A percentile compares a stretch with the other conserved stretches of the same genome.
Evolutionary conservation across 2,888 invertebrate genomes (phyloP).

Genomic region (Odontothrips loti): DNA sequence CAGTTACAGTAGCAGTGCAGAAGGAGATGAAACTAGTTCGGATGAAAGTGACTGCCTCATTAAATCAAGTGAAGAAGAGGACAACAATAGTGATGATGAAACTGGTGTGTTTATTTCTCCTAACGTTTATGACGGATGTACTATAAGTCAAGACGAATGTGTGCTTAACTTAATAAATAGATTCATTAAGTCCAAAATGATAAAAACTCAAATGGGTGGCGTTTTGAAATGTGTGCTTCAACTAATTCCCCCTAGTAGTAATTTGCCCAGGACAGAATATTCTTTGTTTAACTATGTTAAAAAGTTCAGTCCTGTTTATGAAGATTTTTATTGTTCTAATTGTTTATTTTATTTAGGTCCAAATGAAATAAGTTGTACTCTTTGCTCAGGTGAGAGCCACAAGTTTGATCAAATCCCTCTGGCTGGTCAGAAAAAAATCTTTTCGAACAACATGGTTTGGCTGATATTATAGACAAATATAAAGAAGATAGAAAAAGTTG

Average conservation of each 20-base stretch:
- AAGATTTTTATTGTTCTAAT: neutral
- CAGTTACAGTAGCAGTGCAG: too few relatives aligned
- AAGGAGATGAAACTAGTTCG: too few relatives aligned
- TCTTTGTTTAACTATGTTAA: neutral
- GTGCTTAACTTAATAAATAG: neutral
- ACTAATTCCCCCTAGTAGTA: neutral
- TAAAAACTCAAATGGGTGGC: neutral
- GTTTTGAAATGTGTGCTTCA: neutral
- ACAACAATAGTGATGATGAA: neutral
- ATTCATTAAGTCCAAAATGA: neutral
- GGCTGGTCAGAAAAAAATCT: neutral
- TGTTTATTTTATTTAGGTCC: neutral
- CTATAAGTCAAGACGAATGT: neutral
- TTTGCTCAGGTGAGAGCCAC: neutral
- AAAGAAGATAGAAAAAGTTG: neutral
- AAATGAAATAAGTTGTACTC: neutral
- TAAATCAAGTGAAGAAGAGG: neutral
- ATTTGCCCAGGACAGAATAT: neutral
- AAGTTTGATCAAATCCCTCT: neutral
- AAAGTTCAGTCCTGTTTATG: neutral
- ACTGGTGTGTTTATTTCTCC: neutral
- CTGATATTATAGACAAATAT: neutral
- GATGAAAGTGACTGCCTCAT: too few relatives aligned
- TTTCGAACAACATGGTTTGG: neutral
- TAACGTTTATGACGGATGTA: neutral